phyloP scores from a whole-genome alignment of 2,113 vertebrate species.

The Peucedramus taeniatus region DNA sequence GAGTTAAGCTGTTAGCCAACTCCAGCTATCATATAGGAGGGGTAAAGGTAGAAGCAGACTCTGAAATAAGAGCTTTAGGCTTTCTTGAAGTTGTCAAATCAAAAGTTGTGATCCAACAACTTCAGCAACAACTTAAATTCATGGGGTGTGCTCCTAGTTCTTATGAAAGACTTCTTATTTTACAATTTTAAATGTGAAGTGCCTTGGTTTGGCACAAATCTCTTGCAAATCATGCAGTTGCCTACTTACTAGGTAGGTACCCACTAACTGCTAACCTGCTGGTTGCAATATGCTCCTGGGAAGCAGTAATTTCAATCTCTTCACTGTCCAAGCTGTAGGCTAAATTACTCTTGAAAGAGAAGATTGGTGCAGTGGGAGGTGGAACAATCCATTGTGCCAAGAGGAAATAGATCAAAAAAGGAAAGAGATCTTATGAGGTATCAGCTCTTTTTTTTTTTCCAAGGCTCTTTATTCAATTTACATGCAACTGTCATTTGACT shows the following conservation, averaged over 20 bases:
- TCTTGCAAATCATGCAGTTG: neutral
- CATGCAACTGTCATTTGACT: neutral
- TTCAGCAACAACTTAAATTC: neutral
- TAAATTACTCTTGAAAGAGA: neutral
- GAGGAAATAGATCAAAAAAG: neutral
- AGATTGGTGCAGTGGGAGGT: neutral
- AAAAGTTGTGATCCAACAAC: neutral
- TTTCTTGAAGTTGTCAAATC: neutral
- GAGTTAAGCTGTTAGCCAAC: neutral
- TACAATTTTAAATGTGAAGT: neutral
- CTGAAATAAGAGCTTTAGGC: neutral
- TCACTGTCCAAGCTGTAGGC: neutral
- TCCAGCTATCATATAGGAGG: neutral
- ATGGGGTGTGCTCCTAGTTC: neutral
- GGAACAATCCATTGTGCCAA: neutral
- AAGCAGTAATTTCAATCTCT: neutral
- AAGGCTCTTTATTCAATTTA: neutral
- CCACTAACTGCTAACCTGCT: neutral
- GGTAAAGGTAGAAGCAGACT: neutral
- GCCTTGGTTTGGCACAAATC: neutral
- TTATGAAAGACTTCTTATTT: neutral
- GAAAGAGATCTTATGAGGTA: neutral
- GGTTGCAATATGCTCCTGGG: neutral
- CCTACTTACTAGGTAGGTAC: neutral
- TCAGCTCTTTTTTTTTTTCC: neutral